These are phyloP conservation scores for Pachyramphus minor DNA, from an alignment of 2,113 vertebrate species.

Conservation along the genomic window DNA sequence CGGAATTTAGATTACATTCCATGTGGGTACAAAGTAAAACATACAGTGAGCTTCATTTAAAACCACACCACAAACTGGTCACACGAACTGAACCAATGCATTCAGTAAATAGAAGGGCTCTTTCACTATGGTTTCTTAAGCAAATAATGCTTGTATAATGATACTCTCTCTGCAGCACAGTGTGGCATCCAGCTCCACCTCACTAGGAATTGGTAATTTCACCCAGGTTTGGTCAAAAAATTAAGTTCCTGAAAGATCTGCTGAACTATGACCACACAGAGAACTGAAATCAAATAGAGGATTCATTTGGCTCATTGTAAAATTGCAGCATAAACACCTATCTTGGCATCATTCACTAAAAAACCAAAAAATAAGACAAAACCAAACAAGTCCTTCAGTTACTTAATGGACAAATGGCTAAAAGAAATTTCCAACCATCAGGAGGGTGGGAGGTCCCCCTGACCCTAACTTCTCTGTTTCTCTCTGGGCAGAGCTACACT, in stretches of 20 bases:
- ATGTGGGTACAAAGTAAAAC: background rate
- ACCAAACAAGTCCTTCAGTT: background rate
- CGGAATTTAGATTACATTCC: background rate
- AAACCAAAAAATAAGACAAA: background rate
- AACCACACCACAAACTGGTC: background rate
- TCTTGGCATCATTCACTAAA: background rate
- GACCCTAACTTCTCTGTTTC: background rate
- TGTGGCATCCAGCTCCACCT: background rate
- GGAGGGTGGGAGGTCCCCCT: background rate
- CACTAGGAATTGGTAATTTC: background rate
- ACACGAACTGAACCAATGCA: background rate
- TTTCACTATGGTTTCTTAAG: background rate
- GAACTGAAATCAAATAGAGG: background rate
- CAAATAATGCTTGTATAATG: background rate
- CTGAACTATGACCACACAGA: background rate
- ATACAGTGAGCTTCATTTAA: background rate
- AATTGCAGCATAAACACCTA: background rate
- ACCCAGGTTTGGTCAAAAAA: background rate
- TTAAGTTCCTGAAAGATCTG: background rate
- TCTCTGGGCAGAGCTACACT: constrained; percentile 32
- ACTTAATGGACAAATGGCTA: background rate
- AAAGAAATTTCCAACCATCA: background rate
- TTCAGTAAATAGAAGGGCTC: background rate
- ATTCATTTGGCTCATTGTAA: background rate
- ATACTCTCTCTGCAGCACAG: background rate